Evolutionary conservation across 2,797 vertebrate species (phyloP), one percentile per base, ranked within the genome.

Genomic region (Sebastiscus tertius): DNA sequence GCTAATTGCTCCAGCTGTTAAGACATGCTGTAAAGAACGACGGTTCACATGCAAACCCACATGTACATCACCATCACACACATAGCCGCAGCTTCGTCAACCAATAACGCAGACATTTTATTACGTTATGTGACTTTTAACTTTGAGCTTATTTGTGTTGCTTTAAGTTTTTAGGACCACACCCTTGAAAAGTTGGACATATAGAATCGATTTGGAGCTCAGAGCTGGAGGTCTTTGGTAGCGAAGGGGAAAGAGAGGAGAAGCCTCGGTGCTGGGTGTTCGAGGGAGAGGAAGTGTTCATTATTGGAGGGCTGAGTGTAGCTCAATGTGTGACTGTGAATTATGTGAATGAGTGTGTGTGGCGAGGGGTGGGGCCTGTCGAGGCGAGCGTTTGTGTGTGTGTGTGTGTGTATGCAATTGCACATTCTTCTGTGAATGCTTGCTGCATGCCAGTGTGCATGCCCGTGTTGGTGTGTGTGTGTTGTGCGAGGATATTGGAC

Each of bases 311-410:
- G 13, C 62, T 49, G 67, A 80, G 75, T 73, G 62, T 68, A 59
- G 49, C 69, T 79, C 59, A 81, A 65, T 90, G 88, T 87, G 86
- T 69, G 82, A 66, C 66, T 82, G 81, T 77, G 78, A 85, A 85
- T 87, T 86, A 85, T 88, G 83, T 91, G 90, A 80, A 68, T 84
- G 89, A 64, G 79, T 52, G 83, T 63, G 81, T 77, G 79, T 59
- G 65, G 63, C 2, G 58, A 72, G 63, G 63, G 67, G 79, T 75
- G 69, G 81, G 62, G 85, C 13, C 11, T 81, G 65, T 63, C 20
- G 5, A 29, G 12, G 42, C 42, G 42, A 46, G 42, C 42, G 1
- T 3, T 2, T 65, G 31, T 52, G 34, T 54, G 18, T 69, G 36
- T 49, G 14, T 56, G 14, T 52, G 14, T 56, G 14, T 26, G 63